Evolutionary conservation across 1,140 invertebrate species (phyloP), one percentile per base, ranked within the genome.

Genomic region (Lamellibrachia luymesi): DNA sequence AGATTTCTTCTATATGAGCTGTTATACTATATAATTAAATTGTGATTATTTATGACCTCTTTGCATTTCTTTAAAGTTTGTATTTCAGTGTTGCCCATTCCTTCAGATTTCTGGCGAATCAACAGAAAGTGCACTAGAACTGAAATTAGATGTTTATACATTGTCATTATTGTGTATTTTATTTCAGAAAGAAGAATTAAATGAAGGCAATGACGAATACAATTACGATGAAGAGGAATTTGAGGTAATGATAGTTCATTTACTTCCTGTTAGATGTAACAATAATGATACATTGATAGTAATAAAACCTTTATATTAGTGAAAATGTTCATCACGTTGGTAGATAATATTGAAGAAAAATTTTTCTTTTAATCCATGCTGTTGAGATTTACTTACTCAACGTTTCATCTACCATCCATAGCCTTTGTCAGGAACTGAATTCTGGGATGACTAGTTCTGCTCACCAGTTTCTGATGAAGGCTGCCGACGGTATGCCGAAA

Each of bases 201-300:
- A 2, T 4, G 25, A 91, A 91, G 93, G 89, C 17, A 92, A 93
- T 93, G 92, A 93, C 91, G 94, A 94, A 90, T 94, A 95, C 93
- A 93, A 94, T 93, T 94, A 94, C 93, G 94, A 95, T 94, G 95
- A 95, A 90, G 95, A 95, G 90, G 95, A 95, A 93, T 95, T 95
- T 95, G 95, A 95, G 94, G 95, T 95, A 93, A 50, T 38, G 17
- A 25, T 13, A 51, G 6, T 90, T 8, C 27, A 93, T 4, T 38
- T n/a, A 10, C 8, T 17, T n/a, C 8, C 8, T 8, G 27, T 93
- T 13, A 8, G 38, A 38, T 38, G 38, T 38, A 38, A 38, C 1
- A 38, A 38, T 38, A 38, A 0, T n/a, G n/a, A n/a, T n/a, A n/a
- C n/a, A n/a, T n/a, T 38, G 38, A 38, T 38, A 38, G 38, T 38